A percentile compares a stretch with the other conserved stretches of the same genome.
These are phyloP conservation scores for Epinotia demarniana DNA, from an alignment of 2,888 invertebrate species.

Conservation along the genomic window DNA sequence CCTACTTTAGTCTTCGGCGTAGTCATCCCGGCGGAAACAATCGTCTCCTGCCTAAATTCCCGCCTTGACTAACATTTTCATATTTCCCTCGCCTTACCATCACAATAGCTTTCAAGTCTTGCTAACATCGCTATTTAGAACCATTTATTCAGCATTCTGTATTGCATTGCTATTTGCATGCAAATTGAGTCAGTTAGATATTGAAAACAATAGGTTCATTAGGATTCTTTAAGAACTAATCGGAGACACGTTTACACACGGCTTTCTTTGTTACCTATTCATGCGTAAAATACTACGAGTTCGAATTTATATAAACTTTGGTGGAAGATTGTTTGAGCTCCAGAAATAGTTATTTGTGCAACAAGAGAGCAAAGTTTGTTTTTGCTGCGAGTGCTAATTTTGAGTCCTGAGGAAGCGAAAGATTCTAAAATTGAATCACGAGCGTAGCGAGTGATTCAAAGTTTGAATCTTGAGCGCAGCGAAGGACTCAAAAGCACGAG, in stretches of 20 bases:
- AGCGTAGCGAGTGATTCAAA: too few species aligned
- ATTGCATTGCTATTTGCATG: slow-evolving; percentile 18
- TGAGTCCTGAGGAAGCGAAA: too few species aligned
- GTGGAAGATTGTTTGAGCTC: too few species aligned
- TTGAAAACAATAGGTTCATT: slow-evolving; percentile 1
- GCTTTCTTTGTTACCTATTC: background rate
- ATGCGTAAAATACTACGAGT: background rate
- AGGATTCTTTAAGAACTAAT: background rate
- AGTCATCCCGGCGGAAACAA: background rate
- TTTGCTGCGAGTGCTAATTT: too few species aligned
- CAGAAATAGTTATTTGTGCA: too few species aligned
- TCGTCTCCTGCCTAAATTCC: background rate
- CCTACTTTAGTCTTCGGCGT: background rate
- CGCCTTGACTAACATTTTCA: slow-evolving; percentile 30
- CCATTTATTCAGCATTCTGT: slow-evolving; percentile 6
- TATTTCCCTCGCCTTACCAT: slow-evolving; percentile 26
- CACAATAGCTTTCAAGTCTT: slow-evolving; percentile 30
- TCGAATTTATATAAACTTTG: background rate
- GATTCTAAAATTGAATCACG: too few species aligned
- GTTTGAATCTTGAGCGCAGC: too few species aligned
- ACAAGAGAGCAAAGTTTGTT: too few species aligned
- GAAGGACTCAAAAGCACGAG: too few species aligned
- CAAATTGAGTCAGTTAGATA: slow-evolving; percentile 7
- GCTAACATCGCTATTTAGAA: slow-evolving; percentile 8
- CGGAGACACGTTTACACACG: background rate